phyloP scores from a whole-genome alignment of 2,888 invertebrate genomes.

The Macrosiphum euphorbiae region DNA sequence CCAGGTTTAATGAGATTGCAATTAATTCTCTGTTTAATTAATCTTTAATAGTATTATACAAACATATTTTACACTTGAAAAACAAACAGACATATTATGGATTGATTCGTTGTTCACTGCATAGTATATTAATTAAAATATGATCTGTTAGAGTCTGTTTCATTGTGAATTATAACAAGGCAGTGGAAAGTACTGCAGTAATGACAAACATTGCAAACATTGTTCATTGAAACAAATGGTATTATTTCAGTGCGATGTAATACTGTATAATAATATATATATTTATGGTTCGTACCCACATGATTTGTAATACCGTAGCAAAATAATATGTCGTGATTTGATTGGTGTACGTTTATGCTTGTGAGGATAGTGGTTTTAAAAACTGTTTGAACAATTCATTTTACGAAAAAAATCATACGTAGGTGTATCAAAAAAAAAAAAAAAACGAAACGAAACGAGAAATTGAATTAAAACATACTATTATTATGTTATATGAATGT shows the following conservation, averaged over 20 bases:
- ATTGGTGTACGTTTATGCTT: not conserved
- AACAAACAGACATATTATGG: not conserved
- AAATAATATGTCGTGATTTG: not conserved
- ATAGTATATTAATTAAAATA: not conserved
- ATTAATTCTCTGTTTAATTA: constrained; percentile 14
- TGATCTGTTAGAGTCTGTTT: not conserved
- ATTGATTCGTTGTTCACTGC: not conserved
- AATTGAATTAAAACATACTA: not conserved
- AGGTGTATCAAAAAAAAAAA: not conserved
- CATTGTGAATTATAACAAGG: not conserved
- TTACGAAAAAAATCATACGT: not conserved
- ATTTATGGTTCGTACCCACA: not conserved
- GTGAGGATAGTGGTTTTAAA: not conserved
- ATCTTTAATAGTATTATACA: not conserved
- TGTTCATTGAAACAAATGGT: not conserved
- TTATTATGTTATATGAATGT: not conserved
- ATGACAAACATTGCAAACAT: not conserved
- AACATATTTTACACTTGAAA: not conserved
- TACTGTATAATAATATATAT: not conserved
- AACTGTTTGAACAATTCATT: not conserved
- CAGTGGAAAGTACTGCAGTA: not conserved
- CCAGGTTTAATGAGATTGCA: not conserved
- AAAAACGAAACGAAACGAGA: not conserved
- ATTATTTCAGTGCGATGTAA: not conserved
- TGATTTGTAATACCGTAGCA: not conserved